Evolutionary conservation across 2,888 invertebrate genomes (phyloP).

Genomic region (Nomada fucata): DNA sequence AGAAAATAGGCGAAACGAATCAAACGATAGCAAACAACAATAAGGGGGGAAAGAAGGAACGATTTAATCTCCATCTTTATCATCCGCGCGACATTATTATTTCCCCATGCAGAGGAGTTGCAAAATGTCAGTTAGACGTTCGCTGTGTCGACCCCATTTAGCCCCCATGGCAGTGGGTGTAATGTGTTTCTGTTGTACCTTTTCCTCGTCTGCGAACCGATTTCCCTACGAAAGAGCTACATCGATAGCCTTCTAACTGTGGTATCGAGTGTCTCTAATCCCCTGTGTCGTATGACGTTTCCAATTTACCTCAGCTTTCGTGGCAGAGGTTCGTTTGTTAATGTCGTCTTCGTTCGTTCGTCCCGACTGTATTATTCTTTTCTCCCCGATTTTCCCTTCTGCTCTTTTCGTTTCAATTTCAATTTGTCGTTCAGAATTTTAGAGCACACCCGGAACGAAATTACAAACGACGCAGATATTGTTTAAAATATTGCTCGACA

Average conservation of each 20-base stretch:
- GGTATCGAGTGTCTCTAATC: constrained; percentile 20
- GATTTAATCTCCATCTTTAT: neutral
- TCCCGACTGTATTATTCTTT: neutral
- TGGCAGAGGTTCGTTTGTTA: neutral
- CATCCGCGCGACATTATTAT: neutral
- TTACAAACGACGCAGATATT: no score
- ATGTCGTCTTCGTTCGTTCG: neutral
- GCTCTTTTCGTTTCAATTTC: no score
- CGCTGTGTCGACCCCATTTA: neutral
- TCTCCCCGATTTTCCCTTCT: no score
- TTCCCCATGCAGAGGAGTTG: neutral
- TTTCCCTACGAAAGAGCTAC: constrained; percentile 33
- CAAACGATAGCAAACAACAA: no score
- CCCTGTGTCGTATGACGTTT: constrained; percentile 19
- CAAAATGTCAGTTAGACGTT: constrained; percentile 2
- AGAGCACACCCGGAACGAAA: no score
- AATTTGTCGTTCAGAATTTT: no score
- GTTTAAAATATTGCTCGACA: no score
- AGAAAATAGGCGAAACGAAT: no score
- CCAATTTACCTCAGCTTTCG: neutral
- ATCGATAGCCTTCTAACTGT: constrained; percentile 45
- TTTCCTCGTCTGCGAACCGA: constrained; percentile 10
- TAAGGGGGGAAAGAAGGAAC: neutral
- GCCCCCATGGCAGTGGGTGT: constrained; percentile 22
- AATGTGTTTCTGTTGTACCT: constrained; percentile 57